Conservation (phyloP, 2,888 invertebrate species). For the Drosophila paramelanica region DNA sequence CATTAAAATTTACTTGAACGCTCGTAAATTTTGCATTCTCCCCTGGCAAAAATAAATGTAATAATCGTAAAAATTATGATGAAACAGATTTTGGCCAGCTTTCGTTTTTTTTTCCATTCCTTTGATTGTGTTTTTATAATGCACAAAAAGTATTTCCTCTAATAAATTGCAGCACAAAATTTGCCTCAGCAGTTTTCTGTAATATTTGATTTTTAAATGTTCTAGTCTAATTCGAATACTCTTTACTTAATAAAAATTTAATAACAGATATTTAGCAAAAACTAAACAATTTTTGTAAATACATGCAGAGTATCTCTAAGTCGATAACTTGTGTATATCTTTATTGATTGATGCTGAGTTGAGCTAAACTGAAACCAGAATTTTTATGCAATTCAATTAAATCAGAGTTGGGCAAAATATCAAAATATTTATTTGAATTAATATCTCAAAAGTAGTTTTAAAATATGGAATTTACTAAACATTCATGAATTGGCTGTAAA, state of each 20-base stretch:
- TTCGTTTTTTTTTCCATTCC: conserved; percentile 13
- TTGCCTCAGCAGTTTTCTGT: conserved; percentile 6
- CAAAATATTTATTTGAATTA: too few species aligned
- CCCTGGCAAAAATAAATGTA: conserved; percentile 53
- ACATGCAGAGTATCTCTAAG: neutral
- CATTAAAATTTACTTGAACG: conserved; percentile 71
- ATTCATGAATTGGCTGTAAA: conserved; percentile 9
- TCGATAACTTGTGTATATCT: neutral
- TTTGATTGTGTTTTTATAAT: conserved; percentile 29
- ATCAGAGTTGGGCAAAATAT: too few species aligned
- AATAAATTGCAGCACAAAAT: conserved; percentile 24
- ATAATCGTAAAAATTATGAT: conserved; percentile 64
- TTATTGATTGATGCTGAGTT: too few species aligned
- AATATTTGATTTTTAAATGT: conserved; percentile 5
- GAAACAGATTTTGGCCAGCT: conserved; percentile 51
- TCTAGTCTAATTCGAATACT: conserved; percentile 7
- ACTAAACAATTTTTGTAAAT: too few species aligned
- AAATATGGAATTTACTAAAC: neutral
- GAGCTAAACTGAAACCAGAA: too few species aligned
- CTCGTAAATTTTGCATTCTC: conserved; percentile 67
- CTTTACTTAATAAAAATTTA: neutral
- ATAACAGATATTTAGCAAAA: too few species aligned
- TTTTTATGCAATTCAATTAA: too few species aligned
- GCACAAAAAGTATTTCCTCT: conserved; percentile 32
- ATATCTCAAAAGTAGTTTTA: neutral